Base-by-base conservation (phyloP, 2,888 invertebrate species). In the Amphiduros pacificus region DNA sequence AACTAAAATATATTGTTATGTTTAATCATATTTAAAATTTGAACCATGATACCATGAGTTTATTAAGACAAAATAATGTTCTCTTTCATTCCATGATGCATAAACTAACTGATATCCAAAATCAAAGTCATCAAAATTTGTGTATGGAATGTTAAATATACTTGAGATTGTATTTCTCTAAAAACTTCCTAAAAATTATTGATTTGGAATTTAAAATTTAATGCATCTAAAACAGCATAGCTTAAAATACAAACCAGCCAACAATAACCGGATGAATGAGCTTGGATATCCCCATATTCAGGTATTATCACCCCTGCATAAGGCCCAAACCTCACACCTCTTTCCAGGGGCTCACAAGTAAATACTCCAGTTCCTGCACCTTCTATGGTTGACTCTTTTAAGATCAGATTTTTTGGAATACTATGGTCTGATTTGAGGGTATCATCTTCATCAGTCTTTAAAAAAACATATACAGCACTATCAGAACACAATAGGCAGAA, bases 241-340 rank as follows among this genome's bases (percentile, higher is more conserved):
- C 11, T 36, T 36, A 36, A 11, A 36, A 9, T 36, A 9, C 17
- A n/a, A 55, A 81, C 80, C 75, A 77, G 74, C 82, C 82, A 81
- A 50, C 77, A 70, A 65, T 82, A 82, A 9, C 80, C 81, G 52
- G 78, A 76, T 29, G 68, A 63, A 53, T 76, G 74, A 3, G 77
- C 79, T 28, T 61, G 65, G 29, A 74, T 71, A 9, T 54, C 60
- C 60, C 74, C 65, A 6, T 66, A 51, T 0, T n/a, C n/a, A n/a
- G n/a, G n/a, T n/a, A 67, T 67, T 31, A 66, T 54, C 5, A 68
- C 73, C 9, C 81, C 82, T 57, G 73, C 72, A 66, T 81, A 82
- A 0, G 82, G 82, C 5, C 81, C 82, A 73, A 82, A 80, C 55
- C 74, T 64, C 20, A 72, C 70, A n/a, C 78, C 67, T 3, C 64